Evolutionary conservation across 2,113 vertebrate species (phyloP), one percentile per base, ranked within the genome.

Genomic region (Buteo buteo): DNA sequence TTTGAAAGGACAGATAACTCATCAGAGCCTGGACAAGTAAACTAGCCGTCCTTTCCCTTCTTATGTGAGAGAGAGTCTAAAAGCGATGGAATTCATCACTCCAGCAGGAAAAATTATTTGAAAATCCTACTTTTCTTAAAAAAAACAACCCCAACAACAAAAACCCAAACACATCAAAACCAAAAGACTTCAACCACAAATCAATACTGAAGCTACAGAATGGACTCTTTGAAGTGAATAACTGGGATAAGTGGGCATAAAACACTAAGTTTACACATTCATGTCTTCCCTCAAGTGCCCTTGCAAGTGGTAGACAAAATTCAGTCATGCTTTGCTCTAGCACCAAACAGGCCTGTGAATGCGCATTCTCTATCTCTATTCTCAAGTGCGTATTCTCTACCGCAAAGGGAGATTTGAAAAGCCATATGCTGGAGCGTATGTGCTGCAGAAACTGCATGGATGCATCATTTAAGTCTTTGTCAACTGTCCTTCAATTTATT

Each of bases 381-480:
- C 38, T 38, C 82, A 80, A 93, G 70, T 65, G 40, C 62, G 73
- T 62, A 76, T 85, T 93, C 67, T 79, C 49, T 88, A 15, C 87
- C 88, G 66, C 47, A 93, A 82, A 80, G 32, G 66, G 73, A 90
- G 40, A 52, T 90, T 92, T 88, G 44, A 62, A 84, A 91, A 85
- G 61, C 82, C 86, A 84, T 93, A 94, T 93, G 92, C 69, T 92
- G 77, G 47, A 93, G 61, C 16, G 40, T 95, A 89, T 94, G 92
- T 84, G 77, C 86, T 91, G 61, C 65, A 86, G 90, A 93, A 94
- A 52, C 65, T 40, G 28, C 57, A 44, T 61, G 47, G 65, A 84
- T 89, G 66, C 36, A 79, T 66, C 88, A 72, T 73, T 86, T 83
- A 45, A 78, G 57, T 72, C 69, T 94, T 78, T 89, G 79, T 95